These are phyloP conservation scores for Tridacna gigas DNA, from an alignment of 2,888 invertebrate genomes.

Conservation along the genomic window DNA sequence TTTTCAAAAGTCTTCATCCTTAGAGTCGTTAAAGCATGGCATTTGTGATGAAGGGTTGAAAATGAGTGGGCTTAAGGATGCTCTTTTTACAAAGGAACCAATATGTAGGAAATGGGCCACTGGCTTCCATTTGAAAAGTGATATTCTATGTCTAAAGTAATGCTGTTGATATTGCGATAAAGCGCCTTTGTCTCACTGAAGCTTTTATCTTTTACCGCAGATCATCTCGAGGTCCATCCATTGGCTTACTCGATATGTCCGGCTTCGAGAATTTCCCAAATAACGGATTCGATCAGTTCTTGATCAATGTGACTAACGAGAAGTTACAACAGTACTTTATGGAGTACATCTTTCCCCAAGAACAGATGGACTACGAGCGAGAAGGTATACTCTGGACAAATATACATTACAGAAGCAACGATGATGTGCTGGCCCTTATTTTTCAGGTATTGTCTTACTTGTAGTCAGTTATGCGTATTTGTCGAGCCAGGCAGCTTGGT, in stretches of 20 bases:
- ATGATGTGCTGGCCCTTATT: slow-evolving; percentile 72
- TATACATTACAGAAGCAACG: slow-evolving; percentile 74
- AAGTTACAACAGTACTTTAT: slow-evolving; percentile 78
- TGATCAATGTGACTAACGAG: slow-evolving; percentile 77
- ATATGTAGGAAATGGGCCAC: no score
- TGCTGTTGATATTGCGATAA: no score
- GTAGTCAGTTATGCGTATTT: no score
- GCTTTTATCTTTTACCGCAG: slow-evolving; percentile 38
- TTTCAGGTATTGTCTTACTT: slow-evolving; percentile 69
- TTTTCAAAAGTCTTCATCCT: no score
- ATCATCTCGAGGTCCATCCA: slow-evolving; percentile 63
- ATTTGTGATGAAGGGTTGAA: no score
- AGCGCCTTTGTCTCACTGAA: no score
- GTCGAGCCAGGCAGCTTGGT: no score
- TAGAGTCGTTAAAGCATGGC: no score
- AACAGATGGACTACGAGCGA: slow-evolving; percentile 71
- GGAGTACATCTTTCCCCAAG: slow-evolving; percentile 78
- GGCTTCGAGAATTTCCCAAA: slow-evolving; percentile 75
- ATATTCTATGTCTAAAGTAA: no score
- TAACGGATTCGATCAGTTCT: slow-evolving; percentile 75
- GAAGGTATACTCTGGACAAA: slow-evolving; percentile 76
- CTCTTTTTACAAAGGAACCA: no score
- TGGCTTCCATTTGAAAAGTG: no score
- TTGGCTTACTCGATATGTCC: slow-evolving; percentile 76
- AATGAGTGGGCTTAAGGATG: no score